Conservation (phyloP, 2,797 vertebrate genomes). For the Ctenochaetus hawaiiensis region DNA sequence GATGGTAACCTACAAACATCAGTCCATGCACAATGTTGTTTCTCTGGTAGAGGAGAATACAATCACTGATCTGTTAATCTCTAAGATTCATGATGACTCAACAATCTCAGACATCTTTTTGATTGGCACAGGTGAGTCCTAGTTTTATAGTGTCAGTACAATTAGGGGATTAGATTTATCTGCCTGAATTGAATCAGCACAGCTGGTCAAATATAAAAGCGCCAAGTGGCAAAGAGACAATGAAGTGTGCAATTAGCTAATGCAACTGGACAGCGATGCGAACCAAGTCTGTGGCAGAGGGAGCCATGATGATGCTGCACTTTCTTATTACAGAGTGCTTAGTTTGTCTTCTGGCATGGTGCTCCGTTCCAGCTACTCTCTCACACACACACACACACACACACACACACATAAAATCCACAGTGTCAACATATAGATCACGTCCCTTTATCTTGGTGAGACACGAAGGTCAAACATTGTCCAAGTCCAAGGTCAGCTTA, state of each 20-base stretch:
- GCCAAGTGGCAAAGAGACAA: constrained; percentile 57
- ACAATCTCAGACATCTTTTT: neutral
- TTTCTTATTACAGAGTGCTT: constrained; percentile 61
- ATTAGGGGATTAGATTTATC: constrained; percentile 8
- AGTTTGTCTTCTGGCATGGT: constrained; percentile 57
- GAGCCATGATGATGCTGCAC: constrained; percentile 71
- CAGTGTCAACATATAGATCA: constrained; percentile 57
- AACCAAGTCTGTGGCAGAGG: constrained; percentile 48
- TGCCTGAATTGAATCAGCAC: constrained; percentile 50
- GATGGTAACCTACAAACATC: neutral
- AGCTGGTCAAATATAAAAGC: constrained; percentile 58
- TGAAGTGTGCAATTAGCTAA: constrained; percentile 79
- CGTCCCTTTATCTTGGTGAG: constrained; percentile 24
- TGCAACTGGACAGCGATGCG: constrained; percentile 63
- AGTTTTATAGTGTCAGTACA: neutral
- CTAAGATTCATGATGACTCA: neutral
- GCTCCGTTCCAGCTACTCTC: constrained; percentile 30
- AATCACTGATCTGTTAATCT: neutral
- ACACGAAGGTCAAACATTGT: constrained; percentile 51
- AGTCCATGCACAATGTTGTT: neutral
- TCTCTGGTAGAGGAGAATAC: neutral
- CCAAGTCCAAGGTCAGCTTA: constrained; percentile 25
- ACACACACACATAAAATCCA: constrained; percentile 5
- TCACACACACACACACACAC: constrained; percentile 16
- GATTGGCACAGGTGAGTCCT: neutral